Conservation (phyloP, 23 tunicate genomes). For the Trididemnum clinides region DNA sequence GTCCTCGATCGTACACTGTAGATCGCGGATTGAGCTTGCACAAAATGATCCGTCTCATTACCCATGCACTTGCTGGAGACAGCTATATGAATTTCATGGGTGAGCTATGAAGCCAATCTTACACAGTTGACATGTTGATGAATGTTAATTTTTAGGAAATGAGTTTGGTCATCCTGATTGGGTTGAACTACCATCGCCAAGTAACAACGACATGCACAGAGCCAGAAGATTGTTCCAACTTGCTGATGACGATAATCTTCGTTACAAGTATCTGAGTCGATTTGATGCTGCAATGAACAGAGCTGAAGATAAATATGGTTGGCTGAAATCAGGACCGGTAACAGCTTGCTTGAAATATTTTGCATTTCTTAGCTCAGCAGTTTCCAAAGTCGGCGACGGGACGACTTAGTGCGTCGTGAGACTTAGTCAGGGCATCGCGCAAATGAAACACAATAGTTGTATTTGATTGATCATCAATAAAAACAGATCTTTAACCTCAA, state of each 20-base stretch:
- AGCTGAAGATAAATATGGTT: constrained; percentile 67
- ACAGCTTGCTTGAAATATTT: no score
- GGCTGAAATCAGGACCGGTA: constrained; percentile 75
- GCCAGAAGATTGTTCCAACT: constrained; percentile 79
- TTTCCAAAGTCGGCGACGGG: no score
- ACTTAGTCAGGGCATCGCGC: no score
- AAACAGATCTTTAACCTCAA: no score
- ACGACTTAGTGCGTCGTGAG: no score
- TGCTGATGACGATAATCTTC: constrained; percentile 61
- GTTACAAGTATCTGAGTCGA: constrained; percentile 73
- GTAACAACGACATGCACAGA: constrained; percentile 44
- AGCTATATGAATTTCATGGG: constrained; percentile 94
- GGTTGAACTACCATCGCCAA: constrained; percentile 77
- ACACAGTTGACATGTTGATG: no score
- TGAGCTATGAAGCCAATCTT: not conserved
- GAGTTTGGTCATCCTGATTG: constrained; percentile 99
- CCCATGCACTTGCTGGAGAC: constrained; percentile 89
- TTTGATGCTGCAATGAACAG: constrained; percentile 78
- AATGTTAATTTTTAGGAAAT: constrained; percentile 55
- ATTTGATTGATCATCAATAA: no score
- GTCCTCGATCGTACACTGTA: constrained; percentile 41
- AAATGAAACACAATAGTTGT: no score
- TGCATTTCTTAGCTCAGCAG: no score
- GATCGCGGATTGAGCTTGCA: constrained; percentile 89
- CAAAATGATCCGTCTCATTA: constrained; percentile 87